phyloP scores from a whole-genome alignment of 2,797 vertebrate species.

The Leuciscus waleckii region DNA sequence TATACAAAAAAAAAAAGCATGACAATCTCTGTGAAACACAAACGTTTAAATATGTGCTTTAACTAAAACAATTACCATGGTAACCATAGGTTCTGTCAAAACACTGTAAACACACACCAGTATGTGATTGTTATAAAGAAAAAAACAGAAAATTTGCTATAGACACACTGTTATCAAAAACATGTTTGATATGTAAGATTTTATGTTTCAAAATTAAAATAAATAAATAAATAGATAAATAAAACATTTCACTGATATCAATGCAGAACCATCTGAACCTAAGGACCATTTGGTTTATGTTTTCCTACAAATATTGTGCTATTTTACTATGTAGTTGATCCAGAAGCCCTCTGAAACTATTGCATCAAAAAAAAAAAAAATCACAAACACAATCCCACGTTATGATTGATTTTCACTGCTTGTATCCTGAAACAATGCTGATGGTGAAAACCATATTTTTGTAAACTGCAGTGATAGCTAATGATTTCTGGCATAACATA shows the following conservation, averaged over 20 bases:
- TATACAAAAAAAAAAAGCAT: background rate
- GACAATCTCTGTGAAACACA: background rate
- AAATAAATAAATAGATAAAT: background rate
- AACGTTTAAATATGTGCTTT: background rate
- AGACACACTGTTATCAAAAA: background rate
- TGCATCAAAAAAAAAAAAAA: background rate
- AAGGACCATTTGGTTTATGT: background rate
- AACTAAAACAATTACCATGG: background rate
- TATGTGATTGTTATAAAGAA: background rate
- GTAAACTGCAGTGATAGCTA: background rate
- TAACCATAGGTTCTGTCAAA: background rate
- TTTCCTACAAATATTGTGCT: background rate
- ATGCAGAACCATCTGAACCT: background rate
- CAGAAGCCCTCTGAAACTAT: background rate
- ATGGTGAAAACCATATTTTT: constrained; percentile 3
- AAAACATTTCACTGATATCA: background rate
- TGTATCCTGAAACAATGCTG: constrained; percentile 5
- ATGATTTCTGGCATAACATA: background rate
- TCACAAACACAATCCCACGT: background rate
- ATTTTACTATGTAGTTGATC: background rate
- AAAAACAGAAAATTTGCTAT: background rate
- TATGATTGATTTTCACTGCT: constrained; percentile 8
- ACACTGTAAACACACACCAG: background rate
- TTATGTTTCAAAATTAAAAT: background rate
- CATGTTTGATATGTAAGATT: constrained; percentile 2